These are phyloP conservation scores for Hucho hucho DNA, from an alignment of 2,113 vertebrate species.

Conservation along the genomic window DNA sequence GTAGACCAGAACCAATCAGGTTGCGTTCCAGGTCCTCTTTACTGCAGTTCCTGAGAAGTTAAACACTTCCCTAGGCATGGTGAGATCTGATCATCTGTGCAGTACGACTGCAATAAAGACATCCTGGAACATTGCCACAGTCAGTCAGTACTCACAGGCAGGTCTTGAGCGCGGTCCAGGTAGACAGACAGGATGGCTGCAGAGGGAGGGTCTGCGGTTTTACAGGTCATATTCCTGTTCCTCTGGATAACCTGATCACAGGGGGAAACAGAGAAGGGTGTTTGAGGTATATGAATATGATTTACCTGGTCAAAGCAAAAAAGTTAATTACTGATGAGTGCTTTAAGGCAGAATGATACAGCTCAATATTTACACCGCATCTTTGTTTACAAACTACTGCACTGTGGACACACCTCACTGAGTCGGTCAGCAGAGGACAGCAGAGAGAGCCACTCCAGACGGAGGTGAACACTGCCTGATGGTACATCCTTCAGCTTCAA, in stretches of 20 bases:
- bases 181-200: conserved; percentile 86
- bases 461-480: conserved; percentile 82
- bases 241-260: conserved; percentile 78
- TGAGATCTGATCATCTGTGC: too few relatives aligned
- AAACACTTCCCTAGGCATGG: too few relatives aligned
- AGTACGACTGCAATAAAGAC: too few relatives aligned
- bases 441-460: conserved; percentile 88
- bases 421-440: conserved; percentile 81
- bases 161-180: conserved; percentile 83
- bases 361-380: too few relatives aligned
- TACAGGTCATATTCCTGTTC: conserved; percentile 81
- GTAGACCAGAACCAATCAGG: too few relatives aligned
- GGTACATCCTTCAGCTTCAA: conserved; percentile 79
- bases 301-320: too few relatives aligned
- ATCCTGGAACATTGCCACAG: too few relatives aligned
- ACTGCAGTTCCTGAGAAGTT: too few relatives aligned
- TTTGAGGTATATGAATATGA: too few relatives aligned
- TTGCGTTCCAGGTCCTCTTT: background rate
- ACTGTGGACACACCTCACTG: conserved; percentile 73
- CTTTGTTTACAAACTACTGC: too few relatives aligned
- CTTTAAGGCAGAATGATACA: too few relatives aligned
- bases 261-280: background rate
- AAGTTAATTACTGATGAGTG: too few relatives aligned
- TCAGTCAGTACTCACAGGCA: conserved; percentile 77
- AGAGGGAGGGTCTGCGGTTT: conserved; percentile 80